Base-by-base conservation (phyloP, 1,140 invertebrate species). In the Brachionus calyciflorus region DNA sequence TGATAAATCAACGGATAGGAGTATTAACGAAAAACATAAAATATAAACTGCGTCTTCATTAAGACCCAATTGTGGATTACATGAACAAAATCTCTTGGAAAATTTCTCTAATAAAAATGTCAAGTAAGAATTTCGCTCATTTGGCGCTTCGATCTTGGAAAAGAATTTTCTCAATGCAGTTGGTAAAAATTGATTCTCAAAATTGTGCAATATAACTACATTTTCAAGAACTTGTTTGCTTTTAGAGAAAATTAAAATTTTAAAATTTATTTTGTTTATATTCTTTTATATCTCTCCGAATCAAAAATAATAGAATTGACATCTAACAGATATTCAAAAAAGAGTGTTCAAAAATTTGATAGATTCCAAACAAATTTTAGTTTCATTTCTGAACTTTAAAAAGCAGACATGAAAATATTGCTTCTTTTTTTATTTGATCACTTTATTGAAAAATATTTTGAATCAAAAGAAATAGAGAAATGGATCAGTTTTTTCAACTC, bases 81-180 rank as follows among this genome's bases (percentile, higher is more conserved):
- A 87, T 40, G 82, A 79, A 78, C 84, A 86, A 79, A 87, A 88
- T 57, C 86, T 75, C n/a, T 83, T 80, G 7, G 87, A 85, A 80
- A 88, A 88, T 76, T 85, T 86, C 40, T 87, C 86, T 4, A 88
- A 82, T 41, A 88, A 81, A 33, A 81, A 79, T 63, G 85, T 81
- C 10, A 88, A 79, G 78, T 86, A 86, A 53, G 82, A 81, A 73
- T 85, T 85, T 41, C 85, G 79, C 48, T 84, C 81, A 76, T 83
- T 81, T 19, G 86, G 86, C 26, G 86, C 85, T 76, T 86, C 83
- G 19, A 87, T 81, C 65, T 84, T 82, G 53, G 80, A 77, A 78
- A 88, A 87, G 63, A 87, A 85, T 63, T 83, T 83, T n/a, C 87
- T 81, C 65, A 88, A 81, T 55, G 87, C 87, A 78, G 86, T 86